Evolutionary conservation across 2,888 invertebrate species (phyloP), one percentile per base, ranked within the genome.

Genomic region (Ichneumoninae sp.): DNA sequence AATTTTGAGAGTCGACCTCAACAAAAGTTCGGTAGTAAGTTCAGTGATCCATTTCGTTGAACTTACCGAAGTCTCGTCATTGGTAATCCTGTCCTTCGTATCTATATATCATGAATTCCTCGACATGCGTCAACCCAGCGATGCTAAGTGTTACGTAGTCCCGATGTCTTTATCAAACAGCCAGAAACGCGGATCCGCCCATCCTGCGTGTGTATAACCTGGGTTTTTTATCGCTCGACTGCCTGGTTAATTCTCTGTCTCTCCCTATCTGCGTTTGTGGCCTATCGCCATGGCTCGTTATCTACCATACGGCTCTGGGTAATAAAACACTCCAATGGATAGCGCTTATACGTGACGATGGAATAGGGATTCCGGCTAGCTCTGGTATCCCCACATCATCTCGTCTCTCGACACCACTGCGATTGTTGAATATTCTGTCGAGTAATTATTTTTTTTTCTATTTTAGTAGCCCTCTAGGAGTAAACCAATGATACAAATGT

Each of bases 241-340:
- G 71, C 26, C 44, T 50, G n/a, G 19, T 75, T 69, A 16, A 47
- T 47, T 26, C 57, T 19, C 19, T 52, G n/a, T 52, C 52, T 19
- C n/a, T 26, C 26, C 26, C 57, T 75, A 33, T 75, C 33, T 13
- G 47, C 36, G 44, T 52, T 70, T 57, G 44, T 82, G 52, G 52
- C 68, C 40, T 75, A 69, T 75, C 69, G 52, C 30, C n/a, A 22
- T 36, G 40, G n/a, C 19, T 65, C 30, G 26, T 72, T 70, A 79
- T 65, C 62, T 26, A 74, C 85, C 26, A 71, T 84, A 86, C 85
- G 82, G 60, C 82, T 70, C 47, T 77, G 62, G 60, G 87, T 90
- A 89, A 90, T 89, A 89, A 90, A 90, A 90, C 85, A 88, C 87
- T 86, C 80, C 22, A 13, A 75, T 22, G 74, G 7, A 65, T 52